Conservation (phyloP, 2,888 invertebrate species). For the Hybos culiciformis region DNA sequence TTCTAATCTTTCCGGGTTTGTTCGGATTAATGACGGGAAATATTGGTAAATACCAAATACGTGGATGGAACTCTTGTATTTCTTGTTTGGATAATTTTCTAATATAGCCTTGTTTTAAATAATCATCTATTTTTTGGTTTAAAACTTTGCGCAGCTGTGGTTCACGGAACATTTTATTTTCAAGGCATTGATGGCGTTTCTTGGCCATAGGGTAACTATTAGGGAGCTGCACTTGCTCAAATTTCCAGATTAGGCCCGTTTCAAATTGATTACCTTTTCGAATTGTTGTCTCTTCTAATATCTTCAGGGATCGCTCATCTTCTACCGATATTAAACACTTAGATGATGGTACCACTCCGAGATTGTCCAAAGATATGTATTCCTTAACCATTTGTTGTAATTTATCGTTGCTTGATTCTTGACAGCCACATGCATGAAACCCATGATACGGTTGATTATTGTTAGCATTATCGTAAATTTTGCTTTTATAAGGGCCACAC, state of each 20-base stretch:
- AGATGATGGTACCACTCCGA: conserved; percentile 4
- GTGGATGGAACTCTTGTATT: conserved; percentile 5
- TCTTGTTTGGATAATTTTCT: conserved; percentile 11
- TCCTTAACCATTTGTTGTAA: conserved; percentile 7
- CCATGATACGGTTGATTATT: no score
- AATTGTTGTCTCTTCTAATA: conserved; percentile 11
- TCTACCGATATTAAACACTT: conserved; percentile 8
- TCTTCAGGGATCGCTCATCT: conserved; percentile 6
- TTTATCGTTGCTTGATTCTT: conserved; percentile 3
- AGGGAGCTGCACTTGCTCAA: conserved; percentile 10
- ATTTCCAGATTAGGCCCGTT: conserved; percentile 17
- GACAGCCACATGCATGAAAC: conserved; percentile 4
- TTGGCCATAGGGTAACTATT: conserved; percentile 13
- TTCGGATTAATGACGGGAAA: conserved; percentile 20
- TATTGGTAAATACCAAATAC: conserved; percentile 21
- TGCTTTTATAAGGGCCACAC: background rate
- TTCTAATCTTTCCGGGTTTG: conserved; percentile 19
- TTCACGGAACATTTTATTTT: conserved; percentile 14
- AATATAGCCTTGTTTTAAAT: conserved; percentile 15
- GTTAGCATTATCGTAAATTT: no score
- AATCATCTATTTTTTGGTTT: conserved; percentile 13
- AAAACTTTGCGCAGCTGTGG: conserved; percentile 8
- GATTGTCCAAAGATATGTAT: conserved; percentile 1
- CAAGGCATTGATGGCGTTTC: conserved; percentile 11
- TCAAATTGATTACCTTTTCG: conserved; percentile 9